A percentile compares a stretch with the other conserved stretches of the same genome.
Conservation (phyloP, 2,113 vertebrate species). For the Microcebus lehilahytsara region DNA sequence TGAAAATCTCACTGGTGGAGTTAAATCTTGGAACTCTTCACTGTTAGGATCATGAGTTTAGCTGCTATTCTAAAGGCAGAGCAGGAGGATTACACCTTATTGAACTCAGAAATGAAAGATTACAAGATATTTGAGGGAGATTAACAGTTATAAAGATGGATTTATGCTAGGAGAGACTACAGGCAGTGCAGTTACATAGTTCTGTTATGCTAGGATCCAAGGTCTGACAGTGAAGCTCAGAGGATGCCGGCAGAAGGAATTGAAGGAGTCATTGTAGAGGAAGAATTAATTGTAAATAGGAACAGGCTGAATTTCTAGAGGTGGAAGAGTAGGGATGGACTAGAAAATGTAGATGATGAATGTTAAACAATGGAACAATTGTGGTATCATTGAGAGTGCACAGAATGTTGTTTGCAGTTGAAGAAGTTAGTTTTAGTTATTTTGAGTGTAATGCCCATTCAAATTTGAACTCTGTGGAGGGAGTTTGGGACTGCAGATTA, state of each 20-base stretch:
- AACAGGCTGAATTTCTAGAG: neutral
- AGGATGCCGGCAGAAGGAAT: neutral
- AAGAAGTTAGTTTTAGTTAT: neutral
- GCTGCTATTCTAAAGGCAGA: neutral
- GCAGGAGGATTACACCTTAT: neutral
- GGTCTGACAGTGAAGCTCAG: neutral
- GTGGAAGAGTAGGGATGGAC: neutral
- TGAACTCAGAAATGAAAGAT: neutral
- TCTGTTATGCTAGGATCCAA: neutral
- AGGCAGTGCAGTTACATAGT: neutral
- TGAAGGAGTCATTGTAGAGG: neutral
- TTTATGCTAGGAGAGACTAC: neutral
- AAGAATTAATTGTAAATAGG: neutral
- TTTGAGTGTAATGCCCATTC: neutral
- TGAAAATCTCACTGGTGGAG: neutral
- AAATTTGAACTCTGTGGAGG: neutral
- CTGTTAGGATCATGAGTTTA: neutral
- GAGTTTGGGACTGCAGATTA: neutral
- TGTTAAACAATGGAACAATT: neutral
- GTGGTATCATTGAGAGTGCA: neutral
- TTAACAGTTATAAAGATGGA: neutral
- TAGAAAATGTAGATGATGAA: neutral
- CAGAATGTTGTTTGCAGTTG: neutral
- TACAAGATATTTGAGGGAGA: neutral
- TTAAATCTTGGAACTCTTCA: neutral